A percentile compares a stretch with the other conserved stretches of the same genome.
These are phyloP conservation scores for Coptotermes formosanus DNA, from an alignment of 1,140 invertebrate genomes.

Conservation along the genomic window DNA sequence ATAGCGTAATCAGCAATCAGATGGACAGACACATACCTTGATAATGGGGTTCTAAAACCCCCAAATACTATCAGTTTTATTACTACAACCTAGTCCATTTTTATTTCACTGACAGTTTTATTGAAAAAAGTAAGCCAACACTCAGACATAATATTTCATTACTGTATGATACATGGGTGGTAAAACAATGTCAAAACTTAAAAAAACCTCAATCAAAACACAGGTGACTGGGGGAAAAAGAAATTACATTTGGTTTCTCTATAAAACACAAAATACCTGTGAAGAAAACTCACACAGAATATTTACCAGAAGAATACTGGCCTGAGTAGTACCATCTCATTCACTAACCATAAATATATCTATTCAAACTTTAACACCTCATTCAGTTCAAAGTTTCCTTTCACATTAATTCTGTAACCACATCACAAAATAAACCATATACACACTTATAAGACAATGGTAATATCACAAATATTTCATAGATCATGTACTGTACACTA, in stretches of 20 bases:
- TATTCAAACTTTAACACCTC: constrained; percentile 15
- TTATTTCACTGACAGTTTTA: background rate
- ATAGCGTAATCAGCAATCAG: no score
- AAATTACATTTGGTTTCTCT: background rate
- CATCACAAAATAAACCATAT: background rate
- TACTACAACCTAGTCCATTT: background rate
- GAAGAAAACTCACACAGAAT: background rate
- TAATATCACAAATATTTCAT: constrained; percentile 17
- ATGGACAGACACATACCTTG: no score
- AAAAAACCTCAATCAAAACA: background rate
- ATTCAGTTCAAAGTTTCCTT: background rate
- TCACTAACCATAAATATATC: constrained; percentile 7
- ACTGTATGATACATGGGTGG: background rate
- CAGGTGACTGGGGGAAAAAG: background rate
- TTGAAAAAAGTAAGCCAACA: background rate
- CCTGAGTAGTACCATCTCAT: background rate
- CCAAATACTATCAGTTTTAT: no score
- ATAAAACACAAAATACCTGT: background rate
- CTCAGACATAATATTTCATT: background rate
- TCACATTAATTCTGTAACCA: background rate
- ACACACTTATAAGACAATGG: background rate
- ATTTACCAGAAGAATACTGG: background rate
- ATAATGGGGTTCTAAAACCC: no score
- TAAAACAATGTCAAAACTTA: background rate
- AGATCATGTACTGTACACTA: background rate